Base-by-base conservation (phyloP, 2,797 vertebrate species). In the Dipus sagitta region DNA sequence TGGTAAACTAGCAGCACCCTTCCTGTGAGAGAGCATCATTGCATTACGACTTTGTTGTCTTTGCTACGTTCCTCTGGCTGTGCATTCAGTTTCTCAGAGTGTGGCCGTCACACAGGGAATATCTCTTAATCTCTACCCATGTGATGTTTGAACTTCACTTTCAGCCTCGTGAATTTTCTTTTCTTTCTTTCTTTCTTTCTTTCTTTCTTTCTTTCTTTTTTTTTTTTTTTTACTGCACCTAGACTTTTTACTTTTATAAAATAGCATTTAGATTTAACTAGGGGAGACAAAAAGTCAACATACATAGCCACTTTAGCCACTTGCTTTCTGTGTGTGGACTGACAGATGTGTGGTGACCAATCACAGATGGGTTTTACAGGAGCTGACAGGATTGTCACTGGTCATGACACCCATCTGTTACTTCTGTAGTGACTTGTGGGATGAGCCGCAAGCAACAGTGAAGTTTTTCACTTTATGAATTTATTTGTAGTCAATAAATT, bases 231-330 rank as follows among this genome's bases (percentile, higher is more conserved):
- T 34, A 38, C 26, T 91, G 0, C 2, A 47, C 11, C 32, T 91
- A 84, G 42, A 78, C 9, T 54, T 94, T 74, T 70, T 15, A 14
- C 54, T 82, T 92, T 81, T 90, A 15, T 74, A 88, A 84, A 92
- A 86, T 54, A 26, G 0, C 23, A 62, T 2, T 0, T 28, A 28
- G 17, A 30, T 12, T 88, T 68, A 75, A 62, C 34, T 18, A n/a
- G 14, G 60, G 30, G 23, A 75, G 1, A 64, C 8, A 42, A 32
- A 20, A 2, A 32, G 4, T 81, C 58, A 68, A 4, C 38, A 52
- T 24, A 90, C 47, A 42, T 54, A 32, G 6, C n/a, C 74, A 60
- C 2, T 62, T 67, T 54, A 32, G 6, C n/a, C 74, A 60, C 2
- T 62, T 67, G 3, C 7, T 81, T 7, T 81, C 5, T 88, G 6